Conservation (phyloP, 2,888 invertebrate species). For the Odontomyia ornata region DNA sequence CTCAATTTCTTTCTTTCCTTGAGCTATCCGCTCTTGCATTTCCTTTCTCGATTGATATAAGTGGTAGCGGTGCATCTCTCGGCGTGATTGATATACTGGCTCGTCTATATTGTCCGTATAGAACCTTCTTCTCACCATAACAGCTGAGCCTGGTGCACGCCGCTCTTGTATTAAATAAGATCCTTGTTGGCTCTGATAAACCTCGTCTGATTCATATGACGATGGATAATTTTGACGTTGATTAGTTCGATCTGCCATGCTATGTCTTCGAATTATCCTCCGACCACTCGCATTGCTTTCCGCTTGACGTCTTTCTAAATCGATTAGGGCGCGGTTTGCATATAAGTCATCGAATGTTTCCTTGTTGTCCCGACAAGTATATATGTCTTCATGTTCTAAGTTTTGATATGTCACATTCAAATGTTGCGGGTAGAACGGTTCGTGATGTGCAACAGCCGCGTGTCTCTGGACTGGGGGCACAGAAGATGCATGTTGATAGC, state of each 20-base stretch:
- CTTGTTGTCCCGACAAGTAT: conserved; percentile 56
- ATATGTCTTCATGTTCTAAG: conserved; percentile 62
- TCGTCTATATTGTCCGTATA: conserved; percentile 58
- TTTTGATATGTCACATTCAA: conserved; percentile 62
- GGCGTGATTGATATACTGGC: conserved; percentile 61
- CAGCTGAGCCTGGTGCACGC: conserved; percentile 60
- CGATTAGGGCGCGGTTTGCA: conserved; percentile 63
- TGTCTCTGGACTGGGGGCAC: conserved; percentile 14
- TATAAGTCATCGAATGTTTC: conserved; percentile 61
- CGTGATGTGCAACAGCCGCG: conserved; percentile 41
- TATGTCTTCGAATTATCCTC: conserved; percentile 61
- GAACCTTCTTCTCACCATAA: conserved; percentile 61
- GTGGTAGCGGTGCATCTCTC: conserved; percentile 62
- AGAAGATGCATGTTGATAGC: conserved; percentile 46
- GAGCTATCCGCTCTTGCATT: conserved; percentile 63
- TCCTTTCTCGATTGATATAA: conserved; percentile 62
- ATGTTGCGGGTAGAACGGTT: conserved; percentile 53
- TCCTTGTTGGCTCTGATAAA: conserved; percentile 61
- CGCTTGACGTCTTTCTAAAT: conserved; percentile 61
- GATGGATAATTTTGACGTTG: conserved; percentile 53
- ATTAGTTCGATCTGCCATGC: conserved; percentile 61
- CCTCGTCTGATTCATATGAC: conserved; percentile 49
- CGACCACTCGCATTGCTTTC: conserved; percentile 54
- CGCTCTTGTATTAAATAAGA: conserved; percentile 59
- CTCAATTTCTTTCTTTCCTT: conserved; percentile 62